Evolutionary conservation across 2,113 vertebrate species (phyloP).

Genomic region (Trochalopteron elliotii): DNA sequence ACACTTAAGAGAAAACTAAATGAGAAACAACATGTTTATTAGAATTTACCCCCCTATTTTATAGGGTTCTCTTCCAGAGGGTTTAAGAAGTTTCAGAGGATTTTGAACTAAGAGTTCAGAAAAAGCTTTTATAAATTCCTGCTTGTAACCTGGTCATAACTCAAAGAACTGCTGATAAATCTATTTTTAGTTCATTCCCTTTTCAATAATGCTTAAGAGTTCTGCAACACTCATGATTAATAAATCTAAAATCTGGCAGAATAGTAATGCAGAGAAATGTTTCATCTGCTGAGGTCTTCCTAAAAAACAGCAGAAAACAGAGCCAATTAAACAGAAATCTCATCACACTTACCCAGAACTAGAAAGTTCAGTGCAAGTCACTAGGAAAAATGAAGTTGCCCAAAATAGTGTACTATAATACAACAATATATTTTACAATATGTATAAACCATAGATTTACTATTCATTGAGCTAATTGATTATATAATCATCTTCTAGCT

Average conservation of each 20-base stretch:
- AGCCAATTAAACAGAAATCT: not conserved
- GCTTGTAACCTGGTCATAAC: not conserved
- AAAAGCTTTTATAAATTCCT: not conserved
- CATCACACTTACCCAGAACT: not conserved
- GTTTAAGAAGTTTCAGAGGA: not conserved
- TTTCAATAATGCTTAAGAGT: not conserved
- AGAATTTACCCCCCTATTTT: not conserved
- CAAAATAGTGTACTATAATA: not conserved
- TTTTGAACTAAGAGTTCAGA: not conserved
- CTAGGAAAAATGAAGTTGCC: not conserved
- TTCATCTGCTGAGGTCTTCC: not conserved
- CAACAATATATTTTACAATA: not conserved
- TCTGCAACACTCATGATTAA: not conserved
- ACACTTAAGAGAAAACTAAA: not conserved
- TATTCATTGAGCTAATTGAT: not conserved
- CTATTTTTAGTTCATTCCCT: not conserved
- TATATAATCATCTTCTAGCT: not conserved
- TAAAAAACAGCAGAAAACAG: not conserved
- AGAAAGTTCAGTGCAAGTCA: not conserved
- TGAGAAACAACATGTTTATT: not conserved
- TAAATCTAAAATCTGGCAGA: not conserved
- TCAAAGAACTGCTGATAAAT: not conserved
- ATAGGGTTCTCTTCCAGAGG: not conserved
- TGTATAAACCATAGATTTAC: not conserved
- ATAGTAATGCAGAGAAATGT: not conserved